Percentiles rank a stretch among this genome's conserved stretches.
phyloP scores from a whole-genome alignment of 2,888 invertebrate species.

The Operophtera brumata region DNA sequence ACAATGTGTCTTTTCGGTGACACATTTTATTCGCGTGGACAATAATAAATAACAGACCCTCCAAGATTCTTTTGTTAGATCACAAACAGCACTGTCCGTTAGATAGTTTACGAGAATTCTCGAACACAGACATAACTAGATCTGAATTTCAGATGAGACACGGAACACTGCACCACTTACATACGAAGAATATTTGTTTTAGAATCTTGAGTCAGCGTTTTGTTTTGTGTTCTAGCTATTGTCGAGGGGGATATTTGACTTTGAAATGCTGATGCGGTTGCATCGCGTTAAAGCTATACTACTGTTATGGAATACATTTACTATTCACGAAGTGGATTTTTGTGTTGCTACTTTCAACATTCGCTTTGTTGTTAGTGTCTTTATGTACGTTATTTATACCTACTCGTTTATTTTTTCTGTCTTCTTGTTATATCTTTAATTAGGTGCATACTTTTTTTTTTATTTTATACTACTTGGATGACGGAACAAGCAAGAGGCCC shows the following conservation, averaged over 20 bases:
- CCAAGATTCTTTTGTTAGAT: neutral
- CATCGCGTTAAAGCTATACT: neutral
- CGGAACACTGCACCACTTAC: slow-evolving; percentile 16
- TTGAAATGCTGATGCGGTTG: slow-evolving; percentile 20
- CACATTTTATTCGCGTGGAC: neutral
- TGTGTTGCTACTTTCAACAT: too few relatives aligned
- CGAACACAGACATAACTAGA: slow-evolving; percentile 8
- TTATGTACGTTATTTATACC: neutral
- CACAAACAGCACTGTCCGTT: slow-evolving; percentile 2
- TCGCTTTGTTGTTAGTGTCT: neutral
- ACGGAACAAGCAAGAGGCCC: too few relatives aligned
- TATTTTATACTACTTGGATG: too few relatives aligned
- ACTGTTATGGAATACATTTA: slow-evolving; percentile 2
- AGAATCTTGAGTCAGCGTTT: slow-evolving; percentile 20
- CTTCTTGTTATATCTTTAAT: too few relatives aligned
- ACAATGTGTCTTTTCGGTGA: neutral
- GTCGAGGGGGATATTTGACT: slow-evolving; percentile 16
- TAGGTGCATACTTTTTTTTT: too few relatives aligned
- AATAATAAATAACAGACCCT: neutral
- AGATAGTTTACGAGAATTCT: neutral
- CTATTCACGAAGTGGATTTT: slow-evolving; percentile 2
- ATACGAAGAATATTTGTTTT: slow-evolving; percentile 23
- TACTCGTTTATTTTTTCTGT: too few relatives aligned
- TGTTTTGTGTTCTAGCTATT: slow-evolving; percentile 13
- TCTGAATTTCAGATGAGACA: slow-evolving; percentile 25